Evolutionary conservation across 2,888 invertebrate genomes (phyloP).

Genomic region (Archips crataeganus): DNA sequence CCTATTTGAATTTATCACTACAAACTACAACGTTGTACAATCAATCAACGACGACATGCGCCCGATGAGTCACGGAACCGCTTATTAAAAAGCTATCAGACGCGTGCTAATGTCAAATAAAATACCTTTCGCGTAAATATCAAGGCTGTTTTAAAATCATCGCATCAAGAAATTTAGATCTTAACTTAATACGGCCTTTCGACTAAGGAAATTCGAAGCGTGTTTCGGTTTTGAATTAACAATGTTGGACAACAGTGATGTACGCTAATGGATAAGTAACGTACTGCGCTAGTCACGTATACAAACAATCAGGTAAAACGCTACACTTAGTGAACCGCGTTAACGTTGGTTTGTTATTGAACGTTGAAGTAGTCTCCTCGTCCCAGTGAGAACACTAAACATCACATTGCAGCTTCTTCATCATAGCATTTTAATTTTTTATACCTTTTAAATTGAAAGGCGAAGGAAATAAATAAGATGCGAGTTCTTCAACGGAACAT

Average conservation of each 20-base stretch:
- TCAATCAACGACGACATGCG: slow-evolving; percentile 60
- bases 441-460: slow-evolving; percentile 24
- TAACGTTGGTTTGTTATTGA: slow-evolving; percentile 20
- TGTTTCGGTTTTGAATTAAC: slow-evolving; percentile 50
- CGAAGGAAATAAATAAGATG: slow-evolving; percentile 19
- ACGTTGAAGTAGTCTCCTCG: slow-evolving; percentile 31
- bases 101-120: slow-evolving; percentile 46
- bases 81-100: slow-evolving; percentile 67
- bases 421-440: slow-evolving; percentile 6
- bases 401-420: neutral
- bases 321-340: slow-evolving; percentile 55
- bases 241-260: slow-evolving; percentile 49
- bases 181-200: slow-evolving; percentile 19
- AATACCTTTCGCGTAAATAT: slow-evolving; percentile 41
- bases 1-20: slow-evolving; percentile 45
- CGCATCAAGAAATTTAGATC: slow-evolving; percentile 7
- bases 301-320: slow-evolving; percentile 62
- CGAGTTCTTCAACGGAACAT: slow-evolving; percentile 19
- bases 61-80: slow-evolving; percentile 58
- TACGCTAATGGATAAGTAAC: slow-evolving; percentile 70
- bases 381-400: slow-evolving; percentile 23
- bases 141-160: slow-evolving; percentile 24
- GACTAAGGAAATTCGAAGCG: slow-evolving; percentile 45
- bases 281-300: slow-evolving; percentile 68
- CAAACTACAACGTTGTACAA: slow-evolving; percentile 45